Conservation (phyloP, 2,797 vertebrate genomes). For the Lophotriccus pileatus region DNA sequence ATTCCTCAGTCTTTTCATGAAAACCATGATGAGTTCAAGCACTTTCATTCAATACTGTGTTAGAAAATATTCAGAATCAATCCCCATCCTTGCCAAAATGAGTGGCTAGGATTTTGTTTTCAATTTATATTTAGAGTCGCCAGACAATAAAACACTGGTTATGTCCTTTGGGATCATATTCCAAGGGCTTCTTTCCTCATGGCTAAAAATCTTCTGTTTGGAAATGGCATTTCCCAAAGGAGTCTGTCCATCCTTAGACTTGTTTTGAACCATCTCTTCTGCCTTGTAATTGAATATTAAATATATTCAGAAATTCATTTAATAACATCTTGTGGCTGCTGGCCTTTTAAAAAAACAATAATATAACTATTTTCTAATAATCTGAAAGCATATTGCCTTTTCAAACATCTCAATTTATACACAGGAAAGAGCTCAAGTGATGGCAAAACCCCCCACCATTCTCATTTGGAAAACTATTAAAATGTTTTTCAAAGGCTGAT, state of each 20-base stretch:
- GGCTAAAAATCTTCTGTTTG: background rate
- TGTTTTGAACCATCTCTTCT: background rate
- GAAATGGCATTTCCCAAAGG: slow-evolving; percentile 16
- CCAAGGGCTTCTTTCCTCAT: background rate
- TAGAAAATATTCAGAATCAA: background rate
- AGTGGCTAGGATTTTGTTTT: background rate
- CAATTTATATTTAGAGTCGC: background rate
- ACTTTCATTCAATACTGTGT: background rate
- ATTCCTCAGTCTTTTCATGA: background rate
- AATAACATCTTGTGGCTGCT: slow-evolving; percentile 11
- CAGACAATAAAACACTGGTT: background rate
- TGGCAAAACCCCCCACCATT: background rate
- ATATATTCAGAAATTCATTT: slow-evolving; percentile 24
- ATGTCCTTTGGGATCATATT: background rate
- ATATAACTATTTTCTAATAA: slow-evolving; percentile 28
- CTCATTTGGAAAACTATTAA: background rate
- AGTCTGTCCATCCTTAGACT: background rate
- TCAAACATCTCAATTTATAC: background rate
- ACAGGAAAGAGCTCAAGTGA: background rate
- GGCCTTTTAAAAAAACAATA: slow-evolving; percentile 25
- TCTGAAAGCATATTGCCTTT: slow-evolving; percentile 27
- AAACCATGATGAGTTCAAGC: background rate
- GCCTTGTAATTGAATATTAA: slow-evolving; percentile 17
- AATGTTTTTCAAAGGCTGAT: background rate
- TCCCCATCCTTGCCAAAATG: background rate